Percentiles rank a stretch among this genome's conserved stretches.
These are phyloP conservation scores for Aythya baeri DNA, from an alignment of 2,113 vertebrate genomes.

Conservation along the genomic window DNA sequence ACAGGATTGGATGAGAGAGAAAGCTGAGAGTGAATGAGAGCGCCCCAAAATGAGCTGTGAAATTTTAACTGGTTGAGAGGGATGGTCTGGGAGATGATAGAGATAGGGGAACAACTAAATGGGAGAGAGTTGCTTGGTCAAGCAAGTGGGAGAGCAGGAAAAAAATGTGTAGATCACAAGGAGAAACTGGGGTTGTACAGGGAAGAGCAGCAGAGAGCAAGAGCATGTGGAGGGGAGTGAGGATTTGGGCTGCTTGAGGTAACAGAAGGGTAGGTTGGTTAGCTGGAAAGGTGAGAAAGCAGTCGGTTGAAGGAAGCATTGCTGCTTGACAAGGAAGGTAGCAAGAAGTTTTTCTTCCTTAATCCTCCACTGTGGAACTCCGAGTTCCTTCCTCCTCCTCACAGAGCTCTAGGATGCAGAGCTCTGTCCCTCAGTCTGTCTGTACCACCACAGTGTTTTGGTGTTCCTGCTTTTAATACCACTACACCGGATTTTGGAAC, in stretches of 20 bases:
- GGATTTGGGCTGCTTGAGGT: neutral
- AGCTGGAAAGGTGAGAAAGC: neutral
- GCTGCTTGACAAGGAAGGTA: neutral
- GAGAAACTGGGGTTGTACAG: neutral
- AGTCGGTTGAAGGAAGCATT: neutral
- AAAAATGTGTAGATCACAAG: neutral
- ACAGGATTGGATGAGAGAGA: neutral
- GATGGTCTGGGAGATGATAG: neutral
- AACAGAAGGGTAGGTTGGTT: fast-evolving
- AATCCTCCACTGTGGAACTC: neutral
- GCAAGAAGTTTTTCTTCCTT: neutral
- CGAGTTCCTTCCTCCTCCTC: neutral
- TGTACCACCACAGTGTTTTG: neutral
- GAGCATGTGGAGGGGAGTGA: fast-evolving
- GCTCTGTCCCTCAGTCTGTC: neutral
- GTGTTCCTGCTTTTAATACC: neutral
- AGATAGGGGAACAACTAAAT: neutral
- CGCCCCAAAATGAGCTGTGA: neutral
- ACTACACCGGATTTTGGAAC: neutral
- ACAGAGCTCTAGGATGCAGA: neutral
- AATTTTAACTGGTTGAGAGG: neutral
- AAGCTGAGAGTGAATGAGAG: neutral
- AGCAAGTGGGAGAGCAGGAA: neutral
- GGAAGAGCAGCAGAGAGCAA: neutral
- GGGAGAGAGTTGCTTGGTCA: neutral